Evolutionary conservation across 2,797 vertebrate species (phyloP).

Genomic region (Sebastes wilsoni): DNA sequence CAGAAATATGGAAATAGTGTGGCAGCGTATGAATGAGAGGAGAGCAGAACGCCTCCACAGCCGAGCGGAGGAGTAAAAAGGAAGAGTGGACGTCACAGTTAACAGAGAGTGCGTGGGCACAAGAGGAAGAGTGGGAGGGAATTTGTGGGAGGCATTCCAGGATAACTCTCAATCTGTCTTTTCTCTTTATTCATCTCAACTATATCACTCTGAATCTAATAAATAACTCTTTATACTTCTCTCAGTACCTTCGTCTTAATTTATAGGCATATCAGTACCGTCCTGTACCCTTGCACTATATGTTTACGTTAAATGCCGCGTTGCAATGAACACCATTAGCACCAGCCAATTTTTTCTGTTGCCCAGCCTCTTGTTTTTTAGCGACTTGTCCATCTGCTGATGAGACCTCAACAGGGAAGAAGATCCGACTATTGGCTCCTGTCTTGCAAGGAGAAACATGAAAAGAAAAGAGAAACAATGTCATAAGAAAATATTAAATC

Average conservation of each 20-base stretch:
- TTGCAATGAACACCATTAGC: neutral
- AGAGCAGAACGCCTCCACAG: slow-evolving; percentile 76
- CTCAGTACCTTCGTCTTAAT: neutral
- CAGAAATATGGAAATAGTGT: slow-evolving; percentile 61
- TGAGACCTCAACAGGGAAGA: slow-evolving; percentile 7
- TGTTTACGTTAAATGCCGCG: neutral
- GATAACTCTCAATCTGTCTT: slow-evolving; percentile 72
- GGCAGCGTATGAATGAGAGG: slow-evolving; percentile 71
- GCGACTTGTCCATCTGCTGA: slow-evolving; percentile 5
- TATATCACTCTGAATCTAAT: slow-evolving; percentile 19
- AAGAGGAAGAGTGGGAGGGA: slow-evolving; percentile 75
- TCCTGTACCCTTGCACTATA: neutral
- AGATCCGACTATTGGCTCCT: neutral
- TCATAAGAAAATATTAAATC: neutral
- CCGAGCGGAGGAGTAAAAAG: slow-evolving; percentile 72
- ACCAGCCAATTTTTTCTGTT: neutral
- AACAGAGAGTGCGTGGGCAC: slow-evolving; percentile 84
- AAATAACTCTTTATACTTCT: neutral
- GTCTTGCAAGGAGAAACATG: neutral
- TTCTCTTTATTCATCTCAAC: slow-evolving; percentile 36
- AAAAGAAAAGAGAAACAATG: neutral
- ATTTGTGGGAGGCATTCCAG: slow-evolving; percentile 78
- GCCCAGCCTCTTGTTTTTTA: neutral
- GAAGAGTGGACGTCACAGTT: slow-evolving; percentile 80
- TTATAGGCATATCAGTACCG: neutral